Conservation (phyloP, 2,888 invertebrate species). For the Caenorhabditis imperialis region DNA sequence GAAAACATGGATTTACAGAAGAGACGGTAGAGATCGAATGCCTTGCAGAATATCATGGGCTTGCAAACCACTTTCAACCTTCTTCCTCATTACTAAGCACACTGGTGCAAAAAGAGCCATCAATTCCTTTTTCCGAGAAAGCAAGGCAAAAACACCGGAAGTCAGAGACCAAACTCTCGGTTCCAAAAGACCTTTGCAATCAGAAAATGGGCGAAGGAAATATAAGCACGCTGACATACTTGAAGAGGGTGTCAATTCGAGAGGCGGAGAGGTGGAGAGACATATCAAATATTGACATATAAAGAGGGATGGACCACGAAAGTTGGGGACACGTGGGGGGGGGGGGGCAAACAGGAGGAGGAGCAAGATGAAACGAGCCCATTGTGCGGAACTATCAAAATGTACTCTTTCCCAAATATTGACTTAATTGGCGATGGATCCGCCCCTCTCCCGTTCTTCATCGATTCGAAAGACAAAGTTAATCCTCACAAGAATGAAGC, state of each 20-base stretch:
- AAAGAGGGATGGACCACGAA: conserved; percentile 30
- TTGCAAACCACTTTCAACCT: too few species aligned
- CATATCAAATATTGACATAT: conserved; percentile 45
- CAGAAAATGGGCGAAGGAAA: conserved; percentile 31
- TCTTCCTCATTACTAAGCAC: too few species aligned
- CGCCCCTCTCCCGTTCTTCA: background rate
- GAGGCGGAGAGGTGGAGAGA: conserved; percentile 18
- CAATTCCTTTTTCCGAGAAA: too few species aligned
- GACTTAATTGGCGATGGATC: conserved; percentile 45
- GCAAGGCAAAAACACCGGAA: too few species aligned
- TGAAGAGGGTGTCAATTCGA: conserved; percentile 50
- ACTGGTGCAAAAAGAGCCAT: too few species aligned
- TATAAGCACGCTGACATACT: conserved; percentile 45
- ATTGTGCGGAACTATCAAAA: conserved; percentile 50
- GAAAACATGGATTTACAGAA: too few species aligned
- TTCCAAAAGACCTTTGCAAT: background rate
- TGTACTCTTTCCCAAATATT: conserved; percentile 35
- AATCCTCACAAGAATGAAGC: conserved; percentile 19
- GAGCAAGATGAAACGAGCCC: conserved; percentile 25
- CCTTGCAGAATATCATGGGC: too few species aligned
- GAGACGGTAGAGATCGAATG: too few species aligned
- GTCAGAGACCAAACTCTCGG: too few species aligned
- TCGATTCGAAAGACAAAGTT: conserved; percentile 13
- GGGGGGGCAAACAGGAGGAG: conserved; percentile 24
- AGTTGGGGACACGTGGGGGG: conserved; percentile 14